phyloP scores from a whole-genome alignment of 2,797 vertebrate species.

The Kryptolebias ocellatus region DNA sequence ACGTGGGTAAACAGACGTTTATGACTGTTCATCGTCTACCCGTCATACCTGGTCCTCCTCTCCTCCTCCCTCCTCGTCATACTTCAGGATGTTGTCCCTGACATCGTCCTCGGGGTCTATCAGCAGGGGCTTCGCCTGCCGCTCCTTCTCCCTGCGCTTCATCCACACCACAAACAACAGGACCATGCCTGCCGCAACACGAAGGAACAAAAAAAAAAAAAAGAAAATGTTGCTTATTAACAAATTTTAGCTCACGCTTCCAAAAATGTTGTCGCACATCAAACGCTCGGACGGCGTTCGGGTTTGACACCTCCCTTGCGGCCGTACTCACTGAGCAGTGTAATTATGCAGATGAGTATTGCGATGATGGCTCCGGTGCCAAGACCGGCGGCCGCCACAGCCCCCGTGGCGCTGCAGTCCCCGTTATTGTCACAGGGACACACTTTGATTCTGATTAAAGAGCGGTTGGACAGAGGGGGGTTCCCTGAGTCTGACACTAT shows the following conservation, averaged over 20 bases:
- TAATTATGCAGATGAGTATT: conserved; percentile 95
- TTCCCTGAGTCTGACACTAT: conserved; percentile 95
- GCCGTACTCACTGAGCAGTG: conserved; percentile 91
- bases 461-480: conserved; percentile 93
- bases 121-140: conserved; percentile 94
- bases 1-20: background rate
- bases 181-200: conserved; percentile 88
- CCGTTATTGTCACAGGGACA: conserved; percentile 95
- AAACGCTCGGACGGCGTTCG: rapidly evolving
- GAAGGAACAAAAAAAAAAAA: conserved; percentile 3
- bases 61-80: conserved; percentile 96
- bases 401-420: conserved; percentile 92
- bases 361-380: conserved; percentile 96
- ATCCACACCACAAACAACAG: conserved; percentile 96
- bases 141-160: conserved; percentile 94
- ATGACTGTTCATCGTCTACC: background rate
- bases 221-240: background rate
- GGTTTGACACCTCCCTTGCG: background rate
- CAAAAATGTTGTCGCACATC: background rate
- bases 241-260: background rate
- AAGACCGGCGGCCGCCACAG: conserved; percentile 91
- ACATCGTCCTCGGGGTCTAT: conserved; percentile 98
- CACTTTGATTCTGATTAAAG: conserved; percentile 94
- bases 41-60: conserved; percentile 94
- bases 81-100: conserved; percentile 98